Conservation (phyloP, 2,888 invertebrate species). For the Sesia apiformis region DNA sequence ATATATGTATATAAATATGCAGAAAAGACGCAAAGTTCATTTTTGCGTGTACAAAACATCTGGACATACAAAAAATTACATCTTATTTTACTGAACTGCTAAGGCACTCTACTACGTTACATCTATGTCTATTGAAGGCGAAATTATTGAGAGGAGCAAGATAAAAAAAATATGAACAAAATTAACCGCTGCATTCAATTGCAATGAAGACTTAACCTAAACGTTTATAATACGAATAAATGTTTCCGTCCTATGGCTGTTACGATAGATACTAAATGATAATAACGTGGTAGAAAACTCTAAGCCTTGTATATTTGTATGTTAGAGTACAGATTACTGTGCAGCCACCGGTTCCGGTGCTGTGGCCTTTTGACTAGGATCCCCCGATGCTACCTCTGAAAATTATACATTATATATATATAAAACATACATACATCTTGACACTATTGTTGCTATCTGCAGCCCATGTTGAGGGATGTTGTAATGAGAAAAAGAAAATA, state of each 20-base stretch:
- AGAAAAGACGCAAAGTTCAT: too few species aligned
- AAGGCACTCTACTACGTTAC: conserved; percentile 64
- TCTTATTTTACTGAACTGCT: conserved; percentile 67
- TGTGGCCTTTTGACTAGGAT: conserved; percentile 40
- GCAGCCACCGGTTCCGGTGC: conserved; percentile 36
- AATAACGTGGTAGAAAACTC: conserved; percentile 48
- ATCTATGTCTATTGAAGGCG: not conserved
- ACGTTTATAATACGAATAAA: conserved; percentile 63
- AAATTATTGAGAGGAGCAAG: not conserved
- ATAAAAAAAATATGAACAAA: conserved; percentile 22
- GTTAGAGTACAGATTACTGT: conserved; percentile 31
- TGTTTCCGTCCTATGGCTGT: conserved; percentile 56
- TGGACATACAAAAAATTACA: conserved; percentile 35
- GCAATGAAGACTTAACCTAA: conserved; percentile 46
- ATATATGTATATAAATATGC: too few species aligned
- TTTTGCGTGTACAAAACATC: too few species aligned
- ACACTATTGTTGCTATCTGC: too few species aligned
- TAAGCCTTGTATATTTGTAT: conserved; percentile 24
- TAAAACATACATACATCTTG: too few species aligned
- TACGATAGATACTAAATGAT: conserved; percentile 33
- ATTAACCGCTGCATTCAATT: conserved; percentile 39
- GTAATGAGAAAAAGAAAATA: too few species aligned
- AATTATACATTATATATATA: too few species aligned
- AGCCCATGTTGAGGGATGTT: too few species aligned
- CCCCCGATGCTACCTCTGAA: conserved; percentile 12